phyloP scores from a whole-genome alignment of 2,113 vertebrate genomes.

The Polyodon spathula region DNA sequence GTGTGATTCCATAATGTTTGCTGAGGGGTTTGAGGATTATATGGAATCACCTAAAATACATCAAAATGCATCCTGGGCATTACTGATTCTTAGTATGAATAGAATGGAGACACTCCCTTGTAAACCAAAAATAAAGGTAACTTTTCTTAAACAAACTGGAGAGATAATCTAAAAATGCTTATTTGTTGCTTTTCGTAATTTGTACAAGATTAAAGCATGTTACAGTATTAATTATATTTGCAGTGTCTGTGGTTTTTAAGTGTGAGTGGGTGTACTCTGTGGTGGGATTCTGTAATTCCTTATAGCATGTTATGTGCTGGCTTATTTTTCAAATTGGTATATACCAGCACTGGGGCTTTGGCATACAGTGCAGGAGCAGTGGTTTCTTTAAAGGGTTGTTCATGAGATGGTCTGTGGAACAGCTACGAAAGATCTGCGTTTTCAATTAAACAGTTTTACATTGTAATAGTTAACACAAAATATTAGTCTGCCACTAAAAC shows the following conservation, averaged over 20 bases:
- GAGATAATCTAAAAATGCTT: background rate
- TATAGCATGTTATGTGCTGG: background rate
- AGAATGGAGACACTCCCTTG: background rate
- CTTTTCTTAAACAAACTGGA: background rate
- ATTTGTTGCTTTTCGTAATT: background rate
- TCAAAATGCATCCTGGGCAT: background rate
- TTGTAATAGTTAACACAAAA: background rate
- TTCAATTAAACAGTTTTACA: background rate
- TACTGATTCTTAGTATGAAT: background rate
- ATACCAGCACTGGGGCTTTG: background rate
- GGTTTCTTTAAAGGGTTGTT: background rate
- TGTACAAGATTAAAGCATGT: background rate
- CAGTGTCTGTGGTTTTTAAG: background rate
- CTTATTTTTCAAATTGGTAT: background rate
- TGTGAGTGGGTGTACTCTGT: slow-evolving; percentile 3
- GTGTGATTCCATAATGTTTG: slow-evolving; percentile 2
- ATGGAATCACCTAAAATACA: background rate
- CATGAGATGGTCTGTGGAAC: background rate
- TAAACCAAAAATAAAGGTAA: background rate
- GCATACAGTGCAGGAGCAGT: background rate
- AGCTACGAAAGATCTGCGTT: background rate
- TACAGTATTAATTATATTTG: slow-evolving; percentile 5
- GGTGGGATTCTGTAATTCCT: background rate
- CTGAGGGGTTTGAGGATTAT: slow-evolving; percentile 1
- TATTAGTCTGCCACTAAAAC: background rate